These are phyloP conservation scores for Bilobella aurantiaca DNA, from an alignment of 1,140 invertebrate species.

Conservation along the genomic window DNA sequence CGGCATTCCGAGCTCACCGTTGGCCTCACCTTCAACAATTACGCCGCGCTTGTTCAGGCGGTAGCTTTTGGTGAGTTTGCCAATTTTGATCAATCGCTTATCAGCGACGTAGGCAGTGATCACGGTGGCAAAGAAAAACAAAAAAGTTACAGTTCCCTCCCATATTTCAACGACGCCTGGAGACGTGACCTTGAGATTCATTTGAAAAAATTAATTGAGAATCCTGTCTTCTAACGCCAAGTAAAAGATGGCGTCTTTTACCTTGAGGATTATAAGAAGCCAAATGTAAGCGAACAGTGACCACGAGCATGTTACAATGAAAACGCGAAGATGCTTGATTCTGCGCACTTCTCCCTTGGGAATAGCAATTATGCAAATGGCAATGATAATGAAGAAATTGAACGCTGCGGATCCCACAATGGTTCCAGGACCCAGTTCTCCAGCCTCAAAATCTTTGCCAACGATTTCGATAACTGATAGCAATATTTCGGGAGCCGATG, in stretches of 20 bases:
- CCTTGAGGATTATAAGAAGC: slow-evolving; percentile 50
- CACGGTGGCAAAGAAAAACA: slow-evolving; percentile 49
- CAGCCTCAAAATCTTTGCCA: slow-evolving; percentile 71
- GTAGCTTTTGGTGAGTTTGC: slow-evolving; percentile 75
- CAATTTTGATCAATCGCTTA: slow-evolving; percentile 44
- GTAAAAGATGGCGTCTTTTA: too few species aligned
- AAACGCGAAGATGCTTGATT: slow-evolving; percentile 48
- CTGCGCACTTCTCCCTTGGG: slow-evolving; percentile 43
- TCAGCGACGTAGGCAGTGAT: slow-evolving; percentile 47
- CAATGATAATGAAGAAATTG: slow-evolving; percentile 51
- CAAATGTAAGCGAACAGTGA: slow-evolving; percentile 53
- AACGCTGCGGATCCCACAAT: slow-evolving; percentile 57
- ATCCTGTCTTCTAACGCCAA: too few species aligned
- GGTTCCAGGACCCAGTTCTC: slow-evolving; percentile 51
- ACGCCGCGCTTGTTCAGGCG: slow-evolving; percentile 80
- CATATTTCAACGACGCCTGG: slow-evolving; percentile 49
- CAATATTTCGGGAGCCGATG: slow-evolving; percentile 95
- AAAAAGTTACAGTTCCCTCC: slow-evolving; percentile 51
- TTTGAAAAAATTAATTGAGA: too few species aligned
- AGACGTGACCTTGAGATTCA: slow-evolving; percentile 45
- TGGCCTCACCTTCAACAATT: slow-evolving; percentile 42
- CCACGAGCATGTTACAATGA: slow-evolving; percentile 47
- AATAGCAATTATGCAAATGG: slow-evolving; percentile 48
- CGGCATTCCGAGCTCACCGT: slow-evolving; percentile 62
- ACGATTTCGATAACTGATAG: slow-evolving; percentile 93